phyloP scores from a whole-genome alignment of 2,888 invertebrate species.

The Sepiola atlantica region DNA sequence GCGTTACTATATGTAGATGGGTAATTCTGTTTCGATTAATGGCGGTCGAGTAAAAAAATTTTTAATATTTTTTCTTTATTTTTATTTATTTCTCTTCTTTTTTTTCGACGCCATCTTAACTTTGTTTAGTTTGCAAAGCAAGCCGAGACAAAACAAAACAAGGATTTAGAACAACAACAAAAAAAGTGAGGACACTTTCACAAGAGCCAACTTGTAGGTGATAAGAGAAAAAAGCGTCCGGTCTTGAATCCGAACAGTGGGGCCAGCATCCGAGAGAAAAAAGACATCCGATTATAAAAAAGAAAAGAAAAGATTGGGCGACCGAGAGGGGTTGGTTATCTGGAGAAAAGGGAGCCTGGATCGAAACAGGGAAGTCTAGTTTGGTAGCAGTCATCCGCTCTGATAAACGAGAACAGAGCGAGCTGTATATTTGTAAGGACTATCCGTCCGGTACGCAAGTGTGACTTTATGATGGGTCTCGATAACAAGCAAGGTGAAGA shows the following conservation, averaged over 20 bases:
- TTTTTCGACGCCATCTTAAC: not conserved
- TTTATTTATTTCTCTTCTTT: not conserved
- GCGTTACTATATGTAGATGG: too few species aligned
- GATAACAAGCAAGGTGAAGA: constrained; percentile 32
- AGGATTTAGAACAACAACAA: not conserved
- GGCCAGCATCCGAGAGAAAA: not conserved
- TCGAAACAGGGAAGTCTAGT: not conserved
- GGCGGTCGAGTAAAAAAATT: not conserved
- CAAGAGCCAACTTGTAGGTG: not conserved
- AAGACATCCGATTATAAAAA: not conserved
- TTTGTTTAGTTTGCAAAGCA: not conserved
- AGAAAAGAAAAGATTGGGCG: not conserved
- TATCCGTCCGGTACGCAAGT: constrained; percentile 21
- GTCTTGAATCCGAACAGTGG: not conserved
- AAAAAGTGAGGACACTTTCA: not conserved
- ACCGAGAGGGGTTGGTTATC: not conserved
- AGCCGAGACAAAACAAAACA: not conserved
- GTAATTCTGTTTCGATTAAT: too few species aligned
- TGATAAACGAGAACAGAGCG: constrained; percentile 19
- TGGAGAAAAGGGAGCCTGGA: not conserved
- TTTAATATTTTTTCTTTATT: not conserved
- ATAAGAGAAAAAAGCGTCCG: not conserved
- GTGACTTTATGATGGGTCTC: constrained; percentile 19
- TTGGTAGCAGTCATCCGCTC: constrained; percentile 10
- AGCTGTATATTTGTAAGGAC: constrained; percentile 18